Evolutionary conservation across 2,797 vertebrate species (phyloP).

Genomic region (Tapirus indicus): DNA sequence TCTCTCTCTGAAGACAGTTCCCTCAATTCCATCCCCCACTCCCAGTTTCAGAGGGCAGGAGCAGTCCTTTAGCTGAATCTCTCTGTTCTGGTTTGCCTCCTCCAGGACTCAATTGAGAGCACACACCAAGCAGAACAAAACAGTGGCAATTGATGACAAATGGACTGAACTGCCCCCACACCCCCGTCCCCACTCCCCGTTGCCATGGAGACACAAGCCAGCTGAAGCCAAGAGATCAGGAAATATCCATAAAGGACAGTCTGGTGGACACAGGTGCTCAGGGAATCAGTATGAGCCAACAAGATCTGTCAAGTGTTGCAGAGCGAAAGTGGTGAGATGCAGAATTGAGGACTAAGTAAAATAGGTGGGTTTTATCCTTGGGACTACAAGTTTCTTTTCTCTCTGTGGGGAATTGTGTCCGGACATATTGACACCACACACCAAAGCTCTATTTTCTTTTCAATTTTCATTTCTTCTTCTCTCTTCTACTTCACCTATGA

Average conservation of each 20-base stretch:
- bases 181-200: conserved; percentile 90
- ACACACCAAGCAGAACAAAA: conserved; percentile 91
- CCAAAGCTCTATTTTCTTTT: background rate
- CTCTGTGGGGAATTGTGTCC: background rate
- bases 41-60: conserved; percentile 71
- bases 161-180: conserved; percentile 89
- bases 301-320: conserved; percentile 71
- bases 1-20: conserved; percentile 30
- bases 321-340: background rate
- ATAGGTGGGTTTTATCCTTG: background rate
- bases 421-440: background rate
- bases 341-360: background rate
- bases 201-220: conserved; percentile 91
- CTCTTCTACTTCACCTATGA: background rate
- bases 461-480: background rate
- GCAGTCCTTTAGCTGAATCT: conserved; percentile 87
- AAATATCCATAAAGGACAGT: conserved; percentile 78
- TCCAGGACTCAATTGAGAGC: conserved; percentile 90
- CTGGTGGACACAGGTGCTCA: conserved; percentile 90
- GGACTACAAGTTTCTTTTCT: background rate
- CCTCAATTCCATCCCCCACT: conserved; percentile 47
- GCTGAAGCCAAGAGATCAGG: conserved; percentile 83
- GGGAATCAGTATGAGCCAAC: conserved; percentile 84
- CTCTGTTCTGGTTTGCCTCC: conserved; percentile 85
- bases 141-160: conserved; percentile 97